phyloP scores from a whole-genome alignment of 2,888 invertebrate species.

The Harpalus rufipes region DNA sequence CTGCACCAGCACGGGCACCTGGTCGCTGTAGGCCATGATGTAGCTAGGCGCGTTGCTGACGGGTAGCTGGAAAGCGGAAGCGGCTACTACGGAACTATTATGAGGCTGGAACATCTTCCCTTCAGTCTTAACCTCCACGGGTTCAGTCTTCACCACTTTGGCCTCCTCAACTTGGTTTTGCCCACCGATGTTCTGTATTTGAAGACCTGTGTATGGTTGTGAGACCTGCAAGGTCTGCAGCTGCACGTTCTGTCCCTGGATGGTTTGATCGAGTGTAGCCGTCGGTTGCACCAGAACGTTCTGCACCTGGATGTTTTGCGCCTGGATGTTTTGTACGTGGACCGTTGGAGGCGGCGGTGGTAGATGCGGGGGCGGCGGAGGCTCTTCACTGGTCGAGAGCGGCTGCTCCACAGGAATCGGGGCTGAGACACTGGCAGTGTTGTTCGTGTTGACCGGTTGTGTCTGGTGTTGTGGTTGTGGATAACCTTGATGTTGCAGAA shows the following conservation, averaged over 20 bases:
- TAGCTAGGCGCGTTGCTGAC: conserved; percentile 40
- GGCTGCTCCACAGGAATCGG: neutral
- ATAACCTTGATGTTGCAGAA: conserved; percentile 68
- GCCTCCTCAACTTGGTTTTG: conserved; percentile 15
- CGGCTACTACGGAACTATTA: conserved; percentile 16
- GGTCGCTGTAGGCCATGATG: conserved; percentile 64
- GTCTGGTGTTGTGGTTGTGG: conserved; percentile 61
- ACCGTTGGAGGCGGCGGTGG: conserved; percentile 60
- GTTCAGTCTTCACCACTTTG: conserved; percentile 33
- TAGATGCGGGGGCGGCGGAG: conserved; percentile 70
- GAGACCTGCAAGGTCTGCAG: conserved; percentile 48
- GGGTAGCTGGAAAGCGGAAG: conserved; percentile 47
- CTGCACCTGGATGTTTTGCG: conserved; percentile 65
- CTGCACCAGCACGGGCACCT: conserved; percentile 58
- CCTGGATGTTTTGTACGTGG: conserved; percentile 65
- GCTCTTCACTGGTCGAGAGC: conserved; percentile 19
- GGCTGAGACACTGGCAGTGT: conserved; percentile 46
- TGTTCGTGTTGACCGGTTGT: conserved; percentile 62
- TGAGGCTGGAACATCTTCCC: conserved; percentile 32
- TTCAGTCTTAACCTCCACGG: conserved; percentile 45
- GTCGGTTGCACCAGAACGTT: conserved; percentile 63
- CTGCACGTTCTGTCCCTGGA: conserved; percentile 56
- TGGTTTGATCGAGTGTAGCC: conserved; percentile 45
- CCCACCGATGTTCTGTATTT: conserved; percentile 59
- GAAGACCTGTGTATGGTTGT: conserved; percentile 39